Base-by-base conservation (phyloP, 2,888 invertebrate genomes). In the Euplagia quadripunctaria region DNA sequence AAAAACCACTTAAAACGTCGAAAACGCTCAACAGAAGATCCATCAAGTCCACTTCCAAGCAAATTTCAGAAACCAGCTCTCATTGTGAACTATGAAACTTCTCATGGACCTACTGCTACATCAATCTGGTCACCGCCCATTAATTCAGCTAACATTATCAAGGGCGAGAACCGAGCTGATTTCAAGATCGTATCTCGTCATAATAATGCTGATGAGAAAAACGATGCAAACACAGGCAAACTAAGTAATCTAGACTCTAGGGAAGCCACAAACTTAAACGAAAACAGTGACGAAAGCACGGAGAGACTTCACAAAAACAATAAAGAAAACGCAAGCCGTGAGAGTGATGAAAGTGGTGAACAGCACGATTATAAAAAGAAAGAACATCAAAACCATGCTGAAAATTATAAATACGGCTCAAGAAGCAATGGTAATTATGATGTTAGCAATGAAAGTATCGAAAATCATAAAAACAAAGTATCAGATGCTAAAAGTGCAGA, bases 111-210 rank as follows among this genome's bases (percentile, higher is more conserved):
- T 63, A 81, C 83, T 76, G 82, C 88, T 58, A 79, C 76, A 79
- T 85, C 83, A 76, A 49, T 66, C 49, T 79, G 82, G 73, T 71
- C 85, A 7, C 82, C 86, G 70, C 80, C 82, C 16, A 76, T 84
- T 77, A 80, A 80, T 64, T 83, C 85, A 7, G 80, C 78, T 52
- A 89, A 88, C 55, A 79, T 86, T 52, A 88, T 94, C 42, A 88
- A 90, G 78, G 83, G 82, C 52, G 86, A 90, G 5, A 85, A 90
- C 68, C 85, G 95, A 85, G 94, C 94, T 61, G 91, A 94, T 84
- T 94, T 93, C 76, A 91, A 91, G 70, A 92, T 94, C 71, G 89
- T 93, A 86, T 93, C 94, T 1, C 79, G 89, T 58, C 95, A 95
- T 81, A 86, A 67, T 43, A 78, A 83, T 51, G 66, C 73, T 46